Percentiles rank a stretch among this genome's conserved stretches.
Evolutionary conservation across 2,797 vertebrate genomes (phyloP).

Genomic region (Heterohyrax brucei): DNA sequence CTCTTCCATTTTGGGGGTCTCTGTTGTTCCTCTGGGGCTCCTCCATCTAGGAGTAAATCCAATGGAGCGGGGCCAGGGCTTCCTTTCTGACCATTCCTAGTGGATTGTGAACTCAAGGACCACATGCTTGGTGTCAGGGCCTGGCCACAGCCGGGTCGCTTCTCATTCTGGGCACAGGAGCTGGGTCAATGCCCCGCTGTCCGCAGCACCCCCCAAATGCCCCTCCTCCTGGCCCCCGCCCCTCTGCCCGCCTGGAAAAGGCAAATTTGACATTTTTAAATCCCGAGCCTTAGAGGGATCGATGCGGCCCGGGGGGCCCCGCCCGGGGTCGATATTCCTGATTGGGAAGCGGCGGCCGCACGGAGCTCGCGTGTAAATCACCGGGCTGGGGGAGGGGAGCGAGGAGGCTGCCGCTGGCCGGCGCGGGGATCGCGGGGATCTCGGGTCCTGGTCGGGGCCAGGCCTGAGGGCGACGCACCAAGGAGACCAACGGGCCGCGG

Average conservation of each 20-base stretch:
- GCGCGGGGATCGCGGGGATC: too few species aligned
- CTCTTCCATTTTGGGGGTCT: conserved; percentile 10
- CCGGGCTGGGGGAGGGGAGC: conserved; percentile 54
- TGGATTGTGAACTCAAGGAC: neutral
- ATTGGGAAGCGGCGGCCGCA: conserved; percentile 88
- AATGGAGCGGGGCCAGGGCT: neutral
- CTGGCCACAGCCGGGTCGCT: conserved; percentile 10
- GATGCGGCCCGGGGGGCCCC: conserved; percentile 89
- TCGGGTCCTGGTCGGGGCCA: too few species aligned
- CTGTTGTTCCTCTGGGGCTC: conserved; percentile 18
- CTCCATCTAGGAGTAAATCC: neutral
- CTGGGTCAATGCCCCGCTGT: conserved; percentile 80
- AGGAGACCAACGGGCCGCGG: conserved; percentile 42
- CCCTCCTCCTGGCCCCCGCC: conserved; percentile 73
- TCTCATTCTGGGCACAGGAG: conserved; percentile 87
- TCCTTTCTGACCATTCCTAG: neutral
- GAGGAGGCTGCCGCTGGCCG: neutral
- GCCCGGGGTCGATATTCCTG: conserved; percentile 90
- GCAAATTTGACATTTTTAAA: conserved; percentile 92
- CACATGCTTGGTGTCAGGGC: conserved; percentile 51
- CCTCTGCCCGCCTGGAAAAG: conserved; percentile 84
- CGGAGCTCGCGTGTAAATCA: conserved; percentile 87
- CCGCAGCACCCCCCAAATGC: neutral
- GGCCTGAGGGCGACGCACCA: neutral
- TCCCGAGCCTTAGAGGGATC: conserved; percentile 90